Conservation (phyloP, 1,140 invertebrate species). For the Nebria ingens region DNA sequence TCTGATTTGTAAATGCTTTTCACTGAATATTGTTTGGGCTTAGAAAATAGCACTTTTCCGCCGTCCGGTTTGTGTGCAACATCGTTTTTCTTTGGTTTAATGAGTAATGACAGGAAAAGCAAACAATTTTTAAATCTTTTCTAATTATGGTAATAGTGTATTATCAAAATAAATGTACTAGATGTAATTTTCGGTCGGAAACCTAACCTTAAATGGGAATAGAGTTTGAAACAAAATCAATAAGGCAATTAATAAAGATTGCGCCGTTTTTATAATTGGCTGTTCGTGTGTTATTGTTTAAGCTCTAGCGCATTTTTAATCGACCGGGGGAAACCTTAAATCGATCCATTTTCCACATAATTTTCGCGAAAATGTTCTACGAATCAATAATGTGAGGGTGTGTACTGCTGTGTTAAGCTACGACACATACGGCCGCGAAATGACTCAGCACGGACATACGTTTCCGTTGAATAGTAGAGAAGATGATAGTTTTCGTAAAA, state of each 20-base stretch:
- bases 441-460: slow-evolving; percentile 3
- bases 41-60: too few species aligned
- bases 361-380: slow-evolving; percentile 4
- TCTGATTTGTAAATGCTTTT: too few species aligned
- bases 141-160: neutral
- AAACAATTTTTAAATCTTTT: too few species aligned
- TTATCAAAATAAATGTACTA: neutral
- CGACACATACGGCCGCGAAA: too few species aligned
- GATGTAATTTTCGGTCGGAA: neutral
- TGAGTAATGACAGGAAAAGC: too few species aligned
- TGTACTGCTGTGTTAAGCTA: neutral
- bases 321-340: neutral
- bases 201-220: neutral
- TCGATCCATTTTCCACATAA: neutral
- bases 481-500: too few species aligned
- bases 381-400: slow-evolving; percentile 6
- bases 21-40: too few species aligned
- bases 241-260: neutral
- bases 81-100: too few species aligned
- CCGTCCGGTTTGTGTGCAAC: too few species aligned
- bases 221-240: neutral
- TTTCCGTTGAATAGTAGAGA: neutral
- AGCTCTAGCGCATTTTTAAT: neutral
- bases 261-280: neutral
- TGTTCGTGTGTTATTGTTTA: too few species aligned